Evolutionary conservation across 2,888 invertebrate species (phyloP).

Genomic region (Aphodius granarius): DNA sequence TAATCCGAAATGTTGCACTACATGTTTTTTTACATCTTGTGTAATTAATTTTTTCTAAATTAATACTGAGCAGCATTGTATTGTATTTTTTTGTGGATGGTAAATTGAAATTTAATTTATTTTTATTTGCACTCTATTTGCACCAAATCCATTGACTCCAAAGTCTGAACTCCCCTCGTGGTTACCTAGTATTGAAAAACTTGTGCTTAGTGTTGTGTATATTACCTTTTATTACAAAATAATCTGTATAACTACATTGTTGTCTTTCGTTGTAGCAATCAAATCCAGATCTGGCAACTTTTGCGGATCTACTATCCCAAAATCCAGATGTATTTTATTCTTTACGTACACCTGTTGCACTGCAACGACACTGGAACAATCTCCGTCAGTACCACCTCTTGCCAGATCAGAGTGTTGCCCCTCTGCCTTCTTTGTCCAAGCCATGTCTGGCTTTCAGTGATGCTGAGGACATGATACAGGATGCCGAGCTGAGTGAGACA

Average conservation of each 20-base stretch:
- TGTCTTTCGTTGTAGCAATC: slow-evolving; percentile 32
- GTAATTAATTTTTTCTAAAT: too few species aligned
- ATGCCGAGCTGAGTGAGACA: slow-evolving; percentile 78
- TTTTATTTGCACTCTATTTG: too few species aligned
- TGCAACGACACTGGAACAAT: slow-evolving; percentile 89
- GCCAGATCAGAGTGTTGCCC: slow-evolving; percentile 79
- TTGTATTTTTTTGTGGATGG: too few species aligned
- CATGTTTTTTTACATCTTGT: too few species aligned
- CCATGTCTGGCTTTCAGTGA: slow-evolving; percentile 79
- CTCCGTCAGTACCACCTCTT: slow-evolving; percentile 90
- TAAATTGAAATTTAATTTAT: too few species aligned
- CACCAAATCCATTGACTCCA: too few species aligned
- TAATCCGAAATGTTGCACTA: too few species aligned
- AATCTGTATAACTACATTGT: background rate
- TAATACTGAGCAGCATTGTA: too few species aligned
- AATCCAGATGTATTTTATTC: slow-evolving; percentile 86
- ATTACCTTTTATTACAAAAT: too few species aligned
- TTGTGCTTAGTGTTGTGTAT: too few species aligned
- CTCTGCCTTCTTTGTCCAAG: slow-evolving; percentile 45
- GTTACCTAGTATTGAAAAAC: too few species aligned
- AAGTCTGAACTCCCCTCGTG: too few species aligned
- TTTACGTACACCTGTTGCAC: slow-evolving; percentile 81
- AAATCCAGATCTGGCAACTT: slow-evolving; percentile 70
- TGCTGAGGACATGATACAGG: slow-evolving; percentile 86
- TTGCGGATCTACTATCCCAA: slow-evolving; percentile 81